These are phyloP conservation scores for Philereme vetulata DNA, from an alignment of 2,888 invertebrate species.

Conservation along the genomic window DNA sequence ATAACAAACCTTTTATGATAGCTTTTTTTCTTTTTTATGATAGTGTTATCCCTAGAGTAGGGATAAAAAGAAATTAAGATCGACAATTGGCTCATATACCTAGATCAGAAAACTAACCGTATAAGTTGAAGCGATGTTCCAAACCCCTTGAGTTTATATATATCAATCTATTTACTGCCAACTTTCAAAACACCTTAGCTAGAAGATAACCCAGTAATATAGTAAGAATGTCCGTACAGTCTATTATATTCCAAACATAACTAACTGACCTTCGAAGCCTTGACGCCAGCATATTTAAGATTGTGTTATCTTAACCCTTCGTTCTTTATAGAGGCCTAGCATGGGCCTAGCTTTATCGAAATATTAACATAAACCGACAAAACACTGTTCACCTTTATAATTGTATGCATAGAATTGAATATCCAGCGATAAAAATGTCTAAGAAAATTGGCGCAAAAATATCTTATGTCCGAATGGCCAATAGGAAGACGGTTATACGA, in stretches of 20 bases:
- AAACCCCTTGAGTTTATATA: neutral
- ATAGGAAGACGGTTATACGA: slow-evolving; percentile 54
- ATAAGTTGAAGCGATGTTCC: neutral
- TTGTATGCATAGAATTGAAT: slow-evolving; percentile 27
- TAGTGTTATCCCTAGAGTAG: too few species aligned
- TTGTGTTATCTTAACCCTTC: slow-evolving; percentile 59
- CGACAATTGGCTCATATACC: too few species aligned
- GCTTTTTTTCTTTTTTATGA: too few species aligned
- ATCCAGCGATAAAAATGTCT: slow-evolving; percentile 13
- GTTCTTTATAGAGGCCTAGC: slow-evolving; percentile 51
- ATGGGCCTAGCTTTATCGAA: slow-evolving; percentile 55
- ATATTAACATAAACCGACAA: slow-evolving; percentile 39
- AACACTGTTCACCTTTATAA: slow-evolving; percentile 24
- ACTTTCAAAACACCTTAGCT: neutral
- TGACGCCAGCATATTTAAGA: slow-evolving; percentile 62
- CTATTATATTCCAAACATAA: slow-evolving; percentile 21
- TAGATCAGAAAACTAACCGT: too few species aligned
- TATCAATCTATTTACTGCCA: neutral
- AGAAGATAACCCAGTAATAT: neutral
- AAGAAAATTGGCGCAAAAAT: slow-evolving; percentile 42
- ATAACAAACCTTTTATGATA: too few species aligned
- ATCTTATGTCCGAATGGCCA: slow-evolving; percentile 59
- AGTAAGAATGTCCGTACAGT: neutral
- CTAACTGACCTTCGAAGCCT: slow-evolving; percentile 48
- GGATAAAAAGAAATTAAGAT: too few species aligned